Percentiles rank a stretch among this genome's conserved stretches.
phyloP scores from a whole-genome alignment of 1,140 invertebrate species.

The Oreohelix idahoensis region DNA sequence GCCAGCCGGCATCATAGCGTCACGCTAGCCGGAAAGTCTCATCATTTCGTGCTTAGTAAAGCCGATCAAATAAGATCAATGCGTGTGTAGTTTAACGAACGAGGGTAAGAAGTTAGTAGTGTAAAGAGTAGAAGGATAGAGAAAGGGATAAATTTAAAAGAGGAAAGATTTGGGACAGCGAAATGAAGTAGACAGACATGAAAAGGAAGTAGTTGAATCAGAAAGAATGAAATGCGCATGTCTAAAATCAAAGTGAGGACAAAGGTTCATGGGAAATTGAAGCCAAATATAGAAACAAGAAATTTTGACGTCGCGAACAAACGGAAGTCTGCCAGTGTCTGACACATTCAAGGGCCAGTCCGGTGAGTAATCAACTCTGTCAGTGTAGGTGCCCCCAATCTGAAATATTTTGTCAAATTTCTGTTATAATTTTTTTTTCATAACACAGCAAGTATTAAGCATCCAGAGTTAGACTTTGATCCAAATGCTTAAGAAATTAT shows the following conservation, averaged over 20 bases:
- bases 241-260: slow-evolving; percentile 7
- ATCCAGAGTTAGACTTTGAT: no score
- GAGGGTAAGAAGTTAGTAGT: neutral
- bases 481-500: no score
- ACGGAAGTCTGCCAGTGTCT: slow-evolving; percentile 10
- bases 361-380: slow-evolving; percentile 36
- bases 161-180: neutral
- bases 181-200: neutral
- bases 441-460: no score
- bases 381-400: no score
- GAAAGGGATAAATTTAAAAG: slow-evolving; percentile 5
- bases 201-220: neutral
- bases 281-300: slow-evolving; percentile 38
- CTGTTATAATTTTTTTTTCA: no score
- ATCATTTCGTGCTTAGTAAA: slow-evolving; percentile 33
- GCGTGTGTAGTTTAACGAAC: slow-evolving; percentile 31
- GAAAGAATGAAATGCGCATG: slow-evolving; percentile 14
- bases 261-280: neutral
- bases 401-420: no score
- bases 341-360: slow-evolving; percentile 22
- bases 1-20: slow-evolving; percentile 31
- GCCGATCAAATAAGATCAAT: slow-evolving; percentile 45
- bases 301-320: slow-evolving; percentile 28
- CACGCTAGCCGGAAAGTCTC: slow-evolving; percentile 20
- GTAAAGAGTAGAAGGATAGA: neutral